Evolutionary conservation across 2,797 vertebrate genomes (phyloP).

Genomic region (Mycteria americana): DNA sequence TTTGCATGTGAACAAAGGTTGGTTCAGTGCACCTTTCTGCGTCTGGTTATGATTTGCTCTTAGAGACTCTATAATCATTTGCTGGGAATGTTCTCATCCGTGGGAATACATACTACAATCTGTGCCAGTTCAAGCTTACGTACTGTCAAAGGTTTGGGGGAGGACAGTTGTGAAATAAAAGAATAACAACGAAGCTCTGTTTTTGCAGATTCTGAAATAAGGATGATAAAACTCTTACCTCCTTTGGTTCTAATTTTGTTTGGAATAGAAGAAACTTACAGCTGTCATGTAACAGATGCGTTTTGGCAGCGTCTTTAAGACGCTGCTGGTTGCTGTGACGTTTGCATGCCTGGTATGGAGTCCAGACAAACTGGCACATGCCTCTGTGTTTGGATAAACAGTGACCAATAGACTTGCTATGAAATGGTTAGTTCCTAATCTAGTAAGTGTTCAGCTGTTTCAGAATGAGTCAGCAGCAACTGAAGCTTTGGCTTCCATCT

Average conservation of each 20-base stretch:
- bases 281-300: neutral
- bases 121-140: neutral
- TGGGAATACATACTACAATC: neutral
- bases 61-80: neutral
- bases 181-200: neutral
- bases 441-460: neutral
- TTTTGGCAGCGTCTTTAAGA: neutral
- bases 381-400: neutral
- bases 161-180: neutral
- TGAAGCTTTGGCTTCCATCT: neutral
- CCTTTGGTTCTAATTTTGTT: neutral
- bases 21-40: neutral
- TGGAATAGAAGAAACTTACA: neutral
- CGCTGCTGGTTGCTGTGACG: neutral
- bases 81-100: neutral
- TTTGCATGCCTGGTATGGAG: neutral
- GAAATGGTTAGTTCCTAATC: neutral
- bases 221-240: neutral
- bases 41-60: neutral
- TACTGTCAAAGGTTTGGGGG: neutral
- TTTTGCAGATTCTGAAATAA: neutral
- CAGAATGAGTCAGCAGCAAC: neutral
- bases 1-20: neutral
- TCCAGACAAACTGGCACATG: neutral
- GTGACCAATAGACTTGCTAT: neutral